phyloP scores from a whole-genome alignment of 2,113 vertebrate species.

The Eubucco bourcierii region DNA sequence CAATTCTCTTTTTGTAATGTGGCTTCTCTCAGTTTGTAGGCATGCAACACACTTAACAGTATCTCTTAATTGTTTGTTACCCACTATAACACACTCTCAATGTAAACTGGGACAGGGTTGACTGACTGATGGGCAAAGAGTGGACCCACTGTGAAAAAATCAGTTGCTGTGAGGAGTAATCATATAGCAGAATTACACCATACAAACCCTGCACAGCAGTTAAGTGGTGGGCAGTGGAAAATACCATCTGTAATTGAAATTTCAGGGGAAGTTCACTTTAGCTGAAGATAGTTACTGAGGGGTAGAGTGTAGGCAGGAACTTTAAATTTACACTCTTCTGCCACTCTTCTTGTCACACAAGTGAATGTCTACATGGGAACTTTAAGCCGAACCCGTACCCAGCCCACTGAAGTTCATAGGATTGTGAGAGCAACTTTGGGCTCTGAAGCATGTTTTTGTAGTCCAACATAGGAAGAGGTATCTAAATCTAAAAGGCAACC shows the following conservation, averaged over 20 bases:
- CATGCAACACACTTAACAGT: not conserved
- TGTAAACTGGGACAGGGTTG: constrained; percentile 19
- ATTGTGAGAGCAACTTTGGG: not conserved
- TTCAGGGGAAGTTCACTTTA: constrained; percentile 60
- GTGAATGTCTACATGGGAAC: not conserved
- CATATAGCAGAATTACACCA: constrained; percentile 40
- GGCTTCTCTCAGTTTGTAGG: not conserved
- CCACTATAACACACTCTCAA: not conserved
- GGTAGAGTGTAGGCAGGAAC: constrained; percentile 41
- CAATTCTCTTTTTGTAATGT: not conserved
- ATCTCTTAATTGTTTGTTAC: constrained; percentile 1
- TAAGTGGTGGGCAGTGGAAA: constrained; percentile 54
- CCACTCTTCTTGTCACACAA: not conserved
- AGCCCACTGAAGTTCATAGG: not conserved
- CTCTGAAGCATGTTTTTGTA: not conserved
- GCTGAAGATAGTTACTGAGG: constrained; percentile 47
- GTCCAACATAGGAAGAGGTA: not conserved
- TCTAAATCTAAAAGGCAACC: not conserved
- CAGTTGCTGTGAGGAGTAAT: constrained; percentile 32
- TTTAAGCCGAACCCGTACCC: not conserved
- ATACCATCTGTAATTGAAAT: constrained; percentile 68
- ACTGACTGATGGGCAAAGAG: constrained; percentile 44
- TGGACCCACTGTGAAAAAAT: constrained; percentile 32
- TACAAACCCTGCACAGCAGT: constrained; percentile 8
- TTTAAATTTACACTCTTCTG: constrained; percentile 22